Conservation (phyloP, 1,140 invertebrate genomes). For the Pissodes strobi region DNA sequence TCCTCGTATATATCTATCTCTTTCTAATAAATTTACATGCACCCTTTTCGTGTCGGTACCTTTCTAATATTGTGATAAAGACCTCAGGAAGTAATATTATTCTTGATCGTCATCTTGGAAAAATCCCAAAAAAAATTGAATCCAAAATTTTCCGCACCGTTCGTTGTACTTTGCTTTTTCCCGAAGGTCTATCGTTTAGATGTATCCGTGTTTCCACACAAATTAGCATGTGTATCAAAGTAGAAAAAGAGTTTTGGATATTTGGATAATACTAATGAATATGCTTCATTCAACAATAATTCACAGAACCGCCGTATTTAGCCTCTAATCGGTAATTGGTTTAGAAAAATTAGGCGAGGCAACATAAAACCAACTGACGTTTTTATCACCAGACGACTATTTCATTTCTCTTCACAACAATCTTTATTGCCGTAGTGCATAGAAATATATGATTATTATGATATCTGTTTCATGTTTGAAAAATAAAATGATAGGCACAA, state of each 20-base stretch:
- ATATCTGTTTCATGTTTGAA: too few species aligned
- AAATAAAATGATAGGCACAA: too few species aligned
- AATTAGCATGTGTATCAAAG: not conserved
- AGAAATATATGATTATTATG: too few species aligned
- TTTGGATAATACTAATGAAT: too few species aligned
- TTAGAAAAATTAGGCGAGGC: too few species aligned
- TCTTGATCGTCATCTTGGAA: conserved; percentile 46
- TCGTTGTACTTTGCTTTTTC: conserved; percentile 8
- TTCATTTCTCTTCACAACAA: too few species aligned
- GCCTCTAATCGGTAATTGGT: too few species aligned
- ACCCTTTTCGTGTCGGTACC: conserved; percentile 32
- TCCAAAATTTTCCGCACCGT: conserved; percentile 20
- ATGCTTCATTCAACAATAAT: too few species aligned
- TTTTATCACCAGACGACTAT: too few species aligned
- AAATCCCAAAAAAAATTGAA: conserved; percentile 20
- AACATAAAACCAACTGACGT: too few species aligned
- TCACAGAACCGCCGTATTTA: too few species aligned
- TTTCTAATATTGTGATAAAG: conserved; percentile 47
- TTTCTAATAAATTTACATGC: conserved; percentile 16
- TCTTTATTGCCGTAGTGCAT: too few species aligned
- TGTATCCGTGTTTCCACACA: not conserved
- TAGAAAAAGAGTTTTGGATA: not conserved
- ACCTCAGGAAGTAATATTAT: conserved; percentile 51
- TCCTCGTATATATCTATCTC: conserved; percentile 4
- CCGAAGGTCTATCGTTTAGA: not conserved